Percentiles rank a stretch among this genome's conserved stretches.
Evolutionary conservation across 2,888 invertebrate species (phyloP).

Genomic region (Odontocolon sp.): DNA sequence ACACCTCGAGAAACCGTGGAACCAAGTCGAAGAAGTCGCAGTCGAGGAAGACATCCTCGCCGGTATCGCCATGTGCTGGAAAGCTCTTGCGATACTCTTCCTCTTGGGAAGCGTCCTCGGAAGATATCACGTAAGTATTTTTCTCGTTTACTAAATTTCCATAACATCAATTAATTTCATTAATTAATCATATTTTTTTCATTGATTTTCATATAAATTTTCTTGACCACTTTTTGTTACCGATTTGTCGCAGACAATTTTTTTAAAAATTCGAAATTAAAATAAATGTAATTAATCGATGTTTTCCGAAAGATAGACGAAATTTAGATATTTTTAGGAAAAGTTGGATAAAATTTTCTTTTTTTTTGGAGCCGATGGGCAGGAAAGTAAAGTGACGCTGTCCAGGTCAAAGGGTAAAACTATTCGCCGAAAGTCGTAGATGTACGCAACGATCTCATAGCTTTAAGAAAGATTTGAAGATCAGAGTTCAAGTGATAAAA

Average conservation of each 20-base stretch:
- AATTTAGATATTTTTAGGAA: too few relatives aligned
- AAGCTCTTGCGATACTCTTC: conserved; percentile 63
- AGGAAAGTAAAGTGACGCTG: neutral
- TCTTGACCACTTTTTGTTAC: too few relatives aligned
- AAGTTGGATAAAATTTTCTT: too few relatives aligned
- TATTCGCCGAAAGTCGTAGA: conserved; percentile 46
- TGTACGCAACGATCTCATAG: conserved; percentile 16
- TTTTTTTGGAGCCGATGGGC: neutral
- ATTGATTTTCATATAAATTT: neutral
- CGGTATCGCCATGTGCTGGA: conserved; percentile 68
- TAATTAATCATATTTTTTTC: neutral
- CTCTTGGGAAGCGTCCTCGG: conserved; percentile 63
- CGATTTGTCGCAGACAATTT: too few relatives aligned
- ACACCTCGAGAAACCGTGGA: conserved; percentile 25
- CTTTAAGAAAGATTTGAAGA: conserved; percentile 67
- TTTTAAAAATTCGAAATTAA: neutral
- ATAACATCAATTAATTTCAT: neutral
- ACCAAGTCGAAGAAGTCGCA: conserved; percentile 49
- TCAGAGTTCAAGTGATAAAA: conserved; percentile 74
- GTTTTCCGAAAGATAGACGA: too few relatives aligned
- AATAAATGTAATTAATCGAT: neutral
- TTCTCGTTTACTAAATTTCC: neutral
- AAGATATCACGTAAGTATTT: conserved; percentile 68
- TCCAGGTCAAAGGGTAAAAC: conserved; percentile 12
- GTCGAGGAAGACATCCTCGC: conserved; percentile 67